These are phyloP conservation scores for Torymus auratus DNA, from an alignment of 2,888 invertebrate species.

Conservation along the genomic window DNA sequence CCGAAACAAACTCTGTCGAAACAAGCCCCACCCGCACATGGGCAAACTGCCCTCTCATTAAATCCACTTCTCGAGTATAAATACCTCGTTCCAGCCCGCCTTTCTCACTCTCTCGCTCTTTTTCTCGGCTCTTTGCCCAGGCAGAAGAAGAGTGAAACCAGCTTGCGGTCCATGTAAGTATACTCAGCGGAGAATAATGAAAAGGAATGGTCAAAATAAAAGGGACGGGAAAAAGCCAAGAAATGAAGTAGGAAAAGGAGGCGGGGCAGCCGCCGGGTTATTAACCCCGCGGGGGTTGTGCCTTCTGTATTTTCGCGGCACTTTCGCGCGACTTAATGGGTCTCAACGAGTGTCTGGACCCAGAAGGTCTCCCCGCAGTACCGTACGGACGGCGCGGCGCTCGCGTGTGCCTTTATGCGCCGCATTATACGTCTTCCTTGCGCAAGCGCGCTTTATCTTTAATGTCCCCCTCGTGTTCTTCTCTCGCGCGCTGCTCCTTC, in stretches of 20 bases:
- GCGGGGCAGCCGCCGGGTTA: constrained; percentile 17
- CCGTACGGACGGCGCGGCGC: neutral
- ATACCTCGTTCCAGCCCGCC: neutral
- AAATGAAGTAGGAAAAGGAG: neutral
- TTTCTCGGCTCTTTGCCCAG: neutral
- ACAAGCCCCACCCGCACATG: neutral
- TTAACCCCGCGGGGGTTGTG: constrained; percentile 38
- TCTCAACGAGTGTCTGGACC: constrained; percentile 57
- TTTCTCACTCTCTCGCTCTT: neutral
- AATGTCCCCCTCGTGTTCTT: neutral
- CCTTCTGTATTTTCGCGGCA: constrained; percentile 52
- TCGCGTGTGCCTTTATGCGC: neutral
- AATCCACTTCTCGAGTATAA: constrained; percentile 34
- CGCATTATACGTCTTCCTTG: neutral
- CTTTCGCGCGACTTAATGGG: constrained; percentile 58
- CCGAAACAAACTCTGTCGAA: constrained; percentile 1
- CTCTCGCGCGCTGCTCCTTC: neutral
- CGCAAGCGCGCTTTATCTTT: constrained; percentile 11
- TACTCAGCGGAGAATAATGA: constrained; percentile 33
- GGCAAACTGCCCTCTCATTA: constrained; percentile 25
- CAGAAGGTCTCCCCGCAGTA: neutral
- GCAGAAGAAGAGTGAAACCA: constrained; percentile 7
- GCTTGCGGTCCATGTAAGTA: constrained; percentile 18
- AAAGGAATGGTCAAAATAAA: constrained; percentile 44
- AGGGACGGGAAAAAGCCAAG: neutral